Conservation (phyloP, 2,797 vertebrate species). For the Scyliorhinus canicula region DNA sequence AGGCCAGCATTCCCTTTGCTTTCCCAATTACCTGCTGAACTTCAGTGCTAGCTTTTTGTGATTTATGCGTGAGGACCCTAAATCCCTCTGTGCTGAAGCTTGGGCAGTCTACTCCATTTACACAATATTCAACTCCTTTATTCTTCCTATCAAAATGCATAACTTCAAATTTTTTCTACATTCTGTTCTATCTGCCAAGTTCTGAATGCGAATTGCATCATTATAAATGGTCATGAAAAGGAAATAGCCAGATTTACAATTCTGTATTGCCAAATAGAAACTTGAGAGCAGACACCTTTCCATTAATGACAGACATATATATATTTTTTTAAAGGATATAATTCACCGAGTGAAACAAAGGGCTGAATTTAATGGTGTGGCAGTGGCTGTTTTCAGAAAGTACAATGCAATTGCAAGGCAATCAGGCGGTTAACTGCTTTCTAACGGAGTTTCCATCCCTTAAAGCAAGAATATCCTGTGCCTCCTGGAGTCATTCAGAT, state of each 20-base stretch:
- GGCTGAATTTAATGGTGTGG: too few relatives aligned
- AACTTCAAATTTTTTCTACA: too few relatives aligned
- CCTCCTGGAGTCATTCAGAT: not conserved
- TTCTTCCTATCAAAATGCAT: too few relatives aligned
- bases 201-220: not conserved
- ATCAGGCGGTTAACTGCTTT: not conserved
- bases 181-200: too few relatives aligned
- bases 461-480: not conserved
- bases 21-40: too few relatives aligned
- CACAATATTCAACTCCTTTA: too few relatives aligned
- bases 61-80: too few relatives aligned
- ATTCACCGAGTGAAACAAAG: not conserved
- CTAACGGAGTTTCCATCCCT: not conserved
- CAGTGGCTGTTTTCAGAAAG: not conserved
- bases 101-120: too few relatives aligned
- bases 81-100: too few relatives aligned
- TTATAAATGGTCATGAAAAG: not conserved
- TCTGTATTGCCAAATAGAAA: not conserved
- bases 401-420: not conserved
- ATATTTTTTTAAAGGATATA: not conserved
- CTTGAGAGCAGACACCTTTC: not conserved
- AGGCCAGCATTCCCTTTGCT: too few relatives aligned
- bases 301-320: not conserved
- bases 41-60: too few relatives aligned
- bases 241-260: not conserved